Conservation (phyloP, 2,113 vertebrate genomes). For the Scomber colias region DNA sequence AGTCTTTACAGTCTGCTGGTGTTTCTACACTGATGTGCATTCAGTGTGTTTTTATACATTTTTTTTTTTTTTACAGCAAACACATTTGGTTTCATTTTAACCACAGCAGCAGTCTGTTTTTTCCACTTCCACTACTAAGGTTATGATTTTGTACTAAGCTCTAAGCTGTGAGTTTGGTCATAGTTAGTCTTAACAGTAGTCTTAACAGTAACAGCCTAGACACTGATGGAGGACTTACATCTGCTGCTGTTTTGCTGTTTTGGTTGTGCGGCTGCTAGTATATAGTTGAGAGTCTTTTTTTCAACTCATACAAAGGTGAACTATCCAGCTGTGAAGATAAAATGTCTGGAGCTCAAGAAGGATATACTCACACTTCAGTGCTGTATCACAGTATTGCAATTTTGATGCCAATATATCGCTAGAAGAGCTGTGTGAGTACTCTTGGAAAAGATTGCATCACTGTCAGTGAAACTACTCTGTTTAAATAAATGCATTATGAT, state of each 20-base stretch:
- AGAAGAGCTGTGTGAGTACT: background rate
- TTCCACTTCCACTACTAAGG: background rate
- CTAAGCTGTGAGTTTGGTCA: conserved; percentile 9
- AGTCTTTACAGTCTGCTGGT: background rate
- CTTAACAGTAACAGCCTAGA: background rate
- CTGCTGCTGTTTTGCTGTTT: conserved; percentile 20
- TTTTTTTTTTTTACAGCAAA: background rate
- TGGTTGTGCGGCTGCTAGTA: background rate
- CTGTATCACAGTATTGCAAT: background rate
- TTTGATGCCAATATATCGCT: background rate
- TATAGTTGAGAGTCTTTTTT: conserved; percentile 24
- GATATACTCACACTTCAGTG: background rate
- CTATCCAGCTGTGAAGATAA: background rate
- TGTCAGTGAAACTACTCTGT: background rate
- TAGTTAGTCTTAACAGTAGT: background rate
- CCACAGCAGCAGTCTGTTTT: background rate
- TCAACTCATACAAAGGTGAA: background rate
- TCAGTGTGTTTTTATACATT: background rate
- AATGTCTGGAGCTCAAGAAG: background rate
- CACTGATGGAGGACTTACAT: background rate
- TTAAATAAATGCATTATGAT: background rate
- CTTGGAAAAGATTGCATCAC: background rate
- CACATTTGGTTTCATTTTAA: background rate
- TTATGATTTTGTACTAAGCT: conserved; percentile 20
- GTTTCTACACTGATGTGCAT: background rate